Evolutionary conservation across 2,113 vertebrate genomes (phyloP), one percentile per base, ranked within the genome.

Genomic region (Psilopsiagon aurifrons): DNA sequence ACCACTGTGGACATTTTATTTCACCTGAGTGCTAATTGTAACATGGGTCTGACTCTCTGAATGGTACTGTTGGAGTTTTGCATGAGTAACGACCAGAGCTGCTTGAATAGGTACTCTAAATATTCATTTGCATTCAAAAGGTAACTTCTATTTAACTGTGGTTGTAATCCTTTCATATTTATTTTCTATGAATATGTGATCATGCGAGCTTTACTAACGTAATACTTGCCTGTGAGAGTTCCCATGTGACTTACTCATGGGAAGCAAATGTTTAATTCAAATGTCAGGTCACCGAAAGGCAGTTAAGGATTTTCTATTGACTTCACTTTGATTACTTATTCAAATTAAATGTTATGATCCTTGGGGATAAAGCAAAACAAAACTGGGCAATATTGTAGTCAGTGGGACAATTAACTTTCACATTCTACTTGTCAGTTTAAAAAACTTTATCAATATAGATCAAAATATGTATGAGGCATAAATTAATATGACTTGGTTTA

Each of bases 121-220:
- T 78, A 93, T 31, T 70, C 4, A 75, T 96, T 86, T 90, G 64
- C 83, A 95, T 94, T 81, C 88, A 35, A 86, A 94, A 90, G 43
- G 28, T 52, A 84, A 23, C 66, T 86, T 73, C 46, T 82, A 9
- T 78, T 90, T 90, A 92, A 55, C 80, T 86, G 79, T 63, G 68
- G 85, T 9, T 83, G 64, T 90, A 84, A 94, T 81, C 47, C 66
- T 90, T 96, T 83, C 69, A 49, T 93, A 78, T 90, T 95, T 95
- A 62, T 92, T 95, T 88, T 88, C 80, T 71, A 47, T 90, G 76
- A 88, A 75, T 96, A 75, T 60, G 60, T 1, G 9, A 92, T 70
- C 75, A 78, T 60, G 73, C 4, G 4, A 94, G 51, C 66, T 86
- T 91, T 89, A 64, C 57, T 82, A 55, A 35, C 73, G 46, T 68